These are phyloP conservation scores for Eupithecia inturbata DNA, from an alignment of 2,888 invertebrate species.

Conservation along the genomic window DNA sequence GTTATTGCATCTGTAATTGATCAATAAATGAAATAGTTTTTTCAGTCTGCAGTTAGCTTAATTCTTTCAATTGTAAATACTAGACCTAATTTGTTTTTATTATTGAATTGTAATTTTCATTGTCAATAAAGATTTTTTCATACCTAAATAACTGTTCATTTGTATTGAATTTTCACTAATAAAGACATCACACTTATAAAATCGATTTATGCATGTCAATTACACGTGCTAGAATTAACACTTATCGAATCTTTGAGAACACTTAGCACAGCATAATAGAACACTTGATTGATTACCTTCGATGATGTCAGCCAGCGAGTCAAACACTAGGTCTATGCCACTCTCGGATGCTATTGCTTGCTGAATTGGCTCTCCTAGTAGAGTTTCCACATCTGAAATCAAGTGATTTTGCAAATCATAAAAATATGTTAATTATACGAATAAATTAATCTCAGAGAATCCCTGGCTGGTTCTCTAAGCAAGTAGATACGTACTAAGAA, in stretches of 20 bases:
- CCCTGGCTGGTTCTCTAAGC: too few relatives aligned
- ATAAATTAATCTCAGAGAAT: too few relatives aligned
- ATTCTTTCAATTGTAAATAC: too few relatives aligned
- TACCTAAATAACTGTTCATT: too few relatives aligned
- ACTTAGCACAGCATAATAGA: background rate
- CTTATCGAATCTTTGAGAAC: background rate
- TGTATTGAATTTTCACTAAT: background rate
- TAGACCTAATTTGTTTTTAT: too few relatives aligned
- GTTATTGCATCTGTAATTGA: background rate
- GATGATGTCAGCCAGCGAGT: constrained; percentile 88
- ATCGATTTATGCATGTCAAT: background rate
- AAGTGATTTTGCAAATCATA: constrained; percentile 6
- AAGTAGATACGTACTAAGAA: too few relatives aligned
- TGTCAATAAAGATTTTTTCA: too few relatives aligned
- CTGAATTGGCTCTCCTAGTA: constrained; percentile 91
- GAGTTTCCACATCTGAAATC: constrained; percentile 86
- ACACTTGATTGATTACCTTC: constrained; percentile 78
- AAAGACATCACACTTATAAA: background rate
- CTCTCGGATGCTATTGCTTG: constrained; percentile 89
- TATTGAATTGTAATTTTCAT: too few relatives aligned
- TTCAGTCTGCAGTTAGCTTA: too few relatives aligned
- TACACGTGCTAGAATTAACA: background rate
- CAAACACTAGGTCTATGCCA: constrained; percentile 89
- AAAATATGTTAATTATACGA: too few relatives aligned
- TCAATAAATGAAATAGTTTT: too few relatives aligned